These are phyloP conservation scores for Champsocephalus gunnari DNA, from an alignment of 2,797 vertebrate species.

Conservation along the genomic window DNA sequence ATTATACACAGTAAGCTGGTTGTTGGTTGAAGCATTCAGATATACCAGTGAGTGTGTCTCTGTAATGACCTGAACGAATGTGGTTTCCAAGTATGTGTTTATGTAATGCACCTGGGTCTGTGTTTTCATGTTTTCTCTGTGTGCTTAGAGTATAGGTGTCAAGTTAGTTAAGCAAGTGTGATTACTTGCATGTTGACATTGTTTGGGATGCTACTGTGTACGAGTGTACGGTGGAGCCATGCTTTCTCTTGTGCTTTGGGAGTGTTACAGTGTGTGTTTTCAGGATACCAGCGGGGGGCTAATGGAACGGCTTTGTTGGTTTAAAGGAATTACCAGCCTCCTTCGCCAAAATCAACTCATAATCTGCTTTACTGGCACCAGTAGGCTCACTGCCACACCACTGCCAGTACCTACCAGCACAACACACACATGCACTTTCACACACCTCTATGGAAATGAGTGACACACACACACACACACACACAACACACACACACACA, in stretches of 20 bases:
- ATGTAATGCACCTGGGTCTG: neutral
- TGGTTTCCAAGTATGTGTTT: neutral
- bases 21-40: neutral
- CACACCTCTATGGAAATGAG: no score
- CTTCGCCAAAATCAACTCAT: slow-evolving; percentile 98
- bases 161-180: slow-evolving; percentile 25
- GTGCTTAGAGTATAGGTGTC: neutral
- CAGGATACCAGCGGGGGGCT: slow-evolving; percentile 95
- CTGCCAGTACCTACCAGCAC: slow-evolving; percentile 90
- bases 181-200: slow-evolving; percentile 25
- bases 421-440: no score
- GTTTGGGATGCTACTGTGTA: slow-evolving; percentile 24
- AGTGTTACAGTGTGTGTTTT: slow-evolving; percentile 90
- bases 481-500: slow-evolving; percentile 29
- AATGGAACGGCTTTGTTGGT: slow-evolving; percentile 99
- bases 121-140: neutral
- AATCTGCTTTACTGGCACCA: slow-evolving; percentile 97
- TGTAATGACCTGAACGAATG: neutral
- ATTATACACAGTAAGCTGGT: neutral
- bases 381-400: slow-evolving; percentile 83
- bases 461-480: no score
- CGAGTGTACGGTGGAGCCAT: slow-evolving; percentile 38
- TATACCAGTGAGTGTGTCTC: neutral
- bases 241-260: slow-evolving; percentile 65
- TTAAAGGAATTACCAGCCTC: slow-evolving; percentile 95